Evolutionary conservation across 37 sponge, comb jelly and placozoan species (phyloP), one percentile per base, ranked within the genome.

Genomic region (Agelas oroides): DNA sequence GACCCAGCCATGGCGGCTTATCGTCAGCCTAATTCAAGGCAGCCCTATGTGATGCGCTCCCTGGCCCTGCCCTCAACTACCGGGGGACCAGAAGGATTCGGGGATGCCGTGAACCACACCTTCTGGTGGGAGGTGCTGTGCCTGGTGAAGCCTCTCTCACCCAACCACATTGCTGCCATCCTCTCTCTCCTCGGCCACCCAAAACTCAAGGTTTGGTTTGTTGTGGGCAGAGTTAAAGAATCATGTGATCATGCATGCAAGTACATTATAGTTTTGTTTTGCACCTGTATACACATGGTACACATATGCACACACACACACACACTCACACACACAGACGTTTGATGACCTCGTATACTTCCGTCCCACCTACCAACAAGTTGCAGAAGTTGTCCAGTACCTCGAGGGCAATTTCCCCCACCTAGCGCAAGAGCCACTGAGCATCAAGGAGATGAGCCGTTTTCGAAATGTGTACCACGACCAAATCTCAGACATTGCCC

Each of bases 91-190:
- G 40, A 35, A 25, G 28, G 20, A 11, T 53, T 59, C 27, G 53
- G n/a, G 63, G 70, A 41, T 53, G 20, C 18, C 0, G 90, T 84
- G 32, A 34, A 39, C 16, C 54, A 59, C 2, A 30, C 70, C 11
- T 84, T 83, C 61, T 90, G 91, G 91, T 90, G 91, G 91, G 91
- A 90, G 75, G 76, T 90, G 17, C 86, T 90, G 38, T 85, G 86
- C 75, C 35, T 84, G n/a, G 62, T 81, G 30, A 64, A 76, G 55
- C 33, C 30, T n/a, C 62, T 60, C 20, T 65, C 85, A 18, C 41
- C 30, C 20, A 36, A 53, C 21, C 64, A 61, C 60, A 59, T 71
- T 20, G 54, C 53, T n/a, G 25, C 31, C 23, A 59, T 79, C 57
- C 24, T 80, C 6, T 13, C 36, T 19, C 32, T 87, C 38, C 24